Conservation (phyloP, 2,113 vertebrate genomes). For the Lichenostomus cassidix region DNA sequence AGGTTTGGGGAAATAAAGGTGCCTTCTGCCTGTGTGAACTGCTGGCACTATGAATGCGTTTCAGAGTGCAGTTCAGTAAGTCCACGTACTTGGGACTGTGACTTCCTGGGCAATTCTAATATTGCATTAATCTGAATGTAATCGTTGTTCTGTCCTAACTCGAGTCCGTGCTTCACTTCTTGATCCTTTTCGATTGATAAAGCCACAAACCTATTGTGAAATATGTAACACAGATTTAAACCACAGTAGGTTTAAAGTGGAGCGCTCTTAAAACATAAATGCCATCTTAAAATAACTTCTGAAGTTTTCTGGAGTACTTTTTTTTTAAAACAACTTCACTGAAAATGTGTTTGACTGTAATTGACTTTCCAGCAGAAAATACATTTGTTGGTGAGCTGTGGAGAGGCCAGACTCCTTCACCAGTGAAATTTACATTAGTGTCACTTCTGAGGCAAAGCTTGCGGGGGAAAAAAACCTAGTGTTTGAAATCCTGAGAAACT, state of each 20-base stretch:
- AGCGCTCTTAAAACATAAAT: background rate
- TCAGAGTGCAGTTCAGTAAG: background rate
- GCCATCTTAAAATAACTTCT: background rate
- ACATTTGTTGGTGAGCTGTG: background rate
- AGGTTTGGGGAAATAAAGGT: background rate
- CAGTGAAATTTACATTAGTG: background rate
- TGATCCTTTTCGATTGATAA: background rate
- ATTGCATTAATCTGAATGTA: background rate
- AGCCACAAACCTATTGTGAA: background rate
- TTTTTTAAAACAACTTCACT: background rate
- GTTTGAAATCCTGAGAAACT: background rate
- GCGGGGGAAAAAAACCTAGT: accelerated
- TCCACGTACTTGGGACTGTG: accelerated
- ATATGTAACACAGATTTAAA: accelerated
- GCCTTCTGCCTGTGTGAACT: background rate
- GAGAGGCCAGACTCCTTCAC: background rate
- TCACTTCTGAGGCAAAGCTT: background rate
- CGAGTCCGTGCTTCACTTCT: accelerated
- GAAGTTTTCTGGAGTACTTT: background rate
- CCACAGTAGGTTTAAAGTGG: background rate
- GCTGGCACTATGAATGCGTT: accelerated
- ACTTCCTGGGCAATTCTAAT: background rate
- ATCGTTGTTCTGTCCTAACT: background rate
- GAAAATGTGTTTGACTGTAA: background rate
- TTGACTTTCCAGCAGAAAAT: background rate